Percentiles rank a stretch among this genome's conserved stretches.
Evolutionary conservation across 2,113 vertebrate genomes (phyloP).

Genomic region (Camelus bactrianus): DNA sequence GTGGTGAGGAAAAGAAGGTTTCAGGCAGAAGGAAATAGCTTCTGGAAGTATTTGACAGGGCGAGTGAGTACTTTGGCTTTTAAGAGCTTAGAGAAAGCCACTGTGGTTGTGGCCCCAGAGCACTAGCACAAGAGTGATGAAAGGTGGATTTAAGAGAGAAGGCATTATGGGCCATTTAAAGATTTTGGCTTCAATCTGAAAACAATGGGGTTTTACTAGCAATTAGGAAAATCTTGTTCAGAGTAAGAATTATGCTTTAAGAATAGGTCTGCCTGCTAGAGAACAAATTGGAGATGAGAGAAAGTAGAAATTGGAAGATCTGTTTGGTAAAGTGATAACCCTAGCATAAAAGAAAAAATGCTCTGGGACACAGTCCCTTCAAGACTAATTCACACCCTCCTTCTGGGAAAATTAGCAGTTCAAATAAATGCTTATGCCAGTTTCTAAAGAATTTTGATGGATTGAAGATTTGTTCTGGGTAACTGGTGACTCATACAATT

Average conservation of each 20-base stretch:
- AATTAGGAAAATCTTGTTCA: background rate
- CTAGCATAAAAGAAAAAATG: background rate
- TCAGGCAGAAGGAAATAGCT: background rate
- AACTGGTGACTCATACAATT: background rate
- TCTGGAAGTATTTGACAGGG: background rate
- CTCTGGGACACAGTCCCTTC: background rate
- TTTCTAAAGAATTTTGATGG: slow-evolving; percentile 27
- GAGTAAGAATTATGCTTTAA: background rate
- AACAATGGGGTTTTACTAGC: background rate
- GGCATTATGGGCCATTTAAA: background rate
- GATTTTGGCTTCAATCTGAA: background rate
- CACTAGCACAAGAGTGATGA: background rate
- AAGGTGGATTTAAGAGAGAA: background rate
- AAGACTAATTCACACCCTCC: background rate
- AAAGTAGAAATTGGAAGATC: background rate
- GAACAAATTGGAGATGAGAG: background rate
- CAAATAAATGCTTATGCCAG: background rate
- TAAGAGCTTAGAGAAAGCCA: background rate
- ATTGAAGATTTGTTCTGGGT: background rate
- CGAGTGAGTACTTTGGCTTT: background rate
- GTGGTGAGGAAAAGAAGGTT: background rate
- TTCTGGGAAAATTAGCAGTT: background rate
- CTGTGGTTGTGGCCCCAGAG: background rate
- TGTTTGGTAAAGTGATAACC: background rate
- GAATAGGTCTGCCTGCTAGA: background rate